These are phyloP conservation scores for Terebella lapidaria DNA, from an alignment of 2,888 invertebrate species.

Conservation along the genomic window DNA sequence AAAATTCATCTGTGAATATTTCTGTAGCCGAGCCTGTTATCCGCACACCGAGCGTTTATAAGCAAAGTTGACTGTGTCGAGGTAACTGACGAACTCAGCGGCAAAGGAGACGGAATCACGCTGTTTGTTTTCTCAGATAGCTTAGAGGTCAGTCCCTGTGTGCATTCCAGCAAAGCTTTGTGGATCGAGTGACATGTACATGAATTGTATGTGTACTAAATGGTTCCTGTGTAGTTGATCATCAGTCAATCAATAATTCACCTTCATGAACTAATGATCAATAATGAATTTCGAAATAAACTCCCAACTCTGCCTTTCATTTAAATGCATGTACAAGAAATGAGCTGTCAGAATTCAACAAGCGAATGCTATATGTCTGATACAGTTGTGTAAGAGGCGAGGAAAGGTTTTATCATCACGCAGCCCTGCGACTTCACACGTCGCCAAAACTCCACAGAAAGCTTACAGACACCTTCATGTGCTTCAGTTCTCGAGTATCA, in stretches of 20 bases:
- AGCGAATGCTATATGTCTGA: too few relatives aligned
- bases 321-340: too few relatives aligned
- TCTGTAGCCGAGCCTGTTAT: slow-evolving; percentile 78
- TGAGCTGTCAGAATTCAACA: too few relatives aligned
- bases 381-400: slow-evolving; percentile 60
- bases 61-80: slow-evolving; percentile 84
- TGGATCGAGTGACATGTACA: too few relatives aligned
- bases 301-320: too few relatives aligned
- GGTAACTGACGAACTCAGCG: slow-evolving; percentile 68
- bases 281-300: background rate
- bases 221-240: too few relatives aligned
- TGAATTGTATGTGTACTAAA: too few relatives aligned
- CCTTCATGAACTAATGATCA: background rate
- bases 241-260: too few relatives aligned
- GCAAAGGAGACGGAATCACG: slow-evolving; percentile 79
- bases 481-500: slow-evolving; percentile 81
- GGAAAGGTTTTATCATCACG: slow-evolving; percentile 49
- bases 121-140: slow-evolving; percentile 92
- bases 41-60: slow-evolving; percentile 86
- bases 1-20: background rate
- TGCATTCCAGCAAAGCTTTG: too few relatives aligned
- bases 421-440: slow-evolving; percentile 62
- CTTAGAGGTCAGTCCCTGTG: slow-evolving; percentile 70
- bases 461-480: slow-evolving; percentile 87
- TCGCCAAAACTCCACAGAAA: slow-evolving; percentile 60